Evolutionary conservation across 2,113 vertebrate species (phyloP).

Genomic region (Myiagra hebetior): DNA sequence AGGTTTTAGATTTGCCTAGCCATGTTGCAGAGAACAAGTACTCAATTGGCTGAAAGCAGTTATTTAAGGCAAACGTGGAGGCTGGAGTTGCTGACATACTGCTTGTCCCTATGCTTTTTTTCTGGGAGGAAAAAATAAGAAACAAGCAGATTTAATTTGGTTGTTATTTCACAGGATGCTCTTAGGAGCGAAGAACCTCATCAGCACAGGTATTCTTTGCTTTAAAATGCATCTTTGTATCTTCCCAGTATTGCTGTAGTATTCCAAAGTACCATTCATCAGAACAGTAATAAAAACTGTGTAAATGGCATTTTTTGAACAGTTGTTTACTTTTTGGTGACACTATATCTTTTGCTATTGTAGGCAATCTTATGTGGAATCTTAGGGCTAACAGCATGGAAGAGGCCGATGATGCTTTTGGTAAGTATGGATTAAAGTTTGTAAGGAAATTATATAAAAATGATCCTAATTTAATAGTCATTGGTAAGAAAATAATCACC

Average conservation of each 20-base stretch:
- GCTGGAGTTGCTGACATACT: not conserved
- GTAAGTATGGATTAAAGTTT: conserved; percentile 70
- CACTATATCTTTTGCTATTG: conserved; percentile 1
- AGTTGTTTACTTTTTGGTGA: not conserved
- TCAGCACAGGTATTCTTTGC: not conserved
- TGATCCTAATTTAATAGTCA: not conserved
- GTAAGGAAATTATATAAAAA: not conserved
- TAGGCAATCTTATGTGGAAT: conserved; percentile 88
- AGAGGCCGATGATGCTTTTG: conserved; percentile 77
- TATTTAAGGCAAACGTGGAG: not conserved
- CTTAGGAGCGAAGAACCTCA: not conserved
- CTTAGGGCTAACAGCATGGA: conserved; percentile 83
- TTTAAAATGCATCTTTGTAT: not conserved
- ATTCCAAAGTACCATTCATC: not conserved
- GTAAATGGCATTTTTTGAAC: not conserved
- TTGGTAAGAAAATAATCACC: not conserved
- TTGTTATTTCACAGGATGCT: not conserved
- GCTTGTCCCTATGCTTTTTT: not conserved
- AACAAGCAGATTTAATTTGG: not conserved
- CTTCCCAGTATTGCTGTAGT: not conserved
- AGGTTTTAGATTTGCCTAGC: not conserved
- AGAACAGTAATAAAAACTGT: not conserved
- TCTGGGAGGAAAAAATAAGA: not conserved
- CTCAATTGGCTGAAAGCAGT: not conserved
- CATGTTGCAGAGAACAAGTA: not conserved